Base-by-base conservation (phyloP, 2,888 invertebrate species). In the Caenorhabditis angaria region DNA sequence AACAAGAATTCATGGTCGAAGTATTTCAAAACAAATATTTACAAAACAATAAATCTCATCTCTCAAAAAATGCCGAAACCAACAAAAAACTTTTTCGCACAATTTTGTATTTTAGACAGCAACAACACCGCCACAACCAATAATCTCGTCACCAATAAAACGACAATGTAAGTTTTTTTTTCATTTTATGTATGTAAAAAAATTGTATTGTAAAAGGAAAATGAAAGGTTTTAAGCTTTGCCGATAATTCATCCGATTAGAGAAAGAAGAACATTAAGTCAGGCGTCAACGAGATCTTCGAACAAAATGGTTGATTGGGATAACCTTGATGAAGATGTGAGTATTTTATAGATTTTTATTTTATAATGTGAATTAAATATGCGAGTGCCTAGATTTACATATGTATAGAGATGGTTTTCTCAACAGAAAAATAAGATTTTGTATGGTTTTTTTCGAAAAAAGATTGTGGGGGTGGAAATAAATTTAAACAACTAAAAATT, bases 191-290 rank as follows among this genome's bases (percentile, higher is more conserved):
- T n/a, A 41, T 12, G 41, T 18, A 6, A 41, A 14, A 10, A 14
- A 41, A 12, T 18, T 14, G 41, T 10, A 41, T 10, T 18, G 32
- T 5, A 5, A 3, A 18, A 18, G 10, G 41, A 41, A 41, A 41
- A 41, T 18, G n/a, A n/a, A n/a, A 20, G 20, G 20, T 32, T 51
- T 51, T 27, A 50, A 70, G 69, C 69, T 14, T 61, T 70, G 20
- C 69, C 69, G 14, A 65, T 70, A 27, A 70, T 70, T 32, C 69
- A 70, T 57, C 69, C 69, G 1, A 65, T 70, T 32, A 64, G 69
- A 14, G 69, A 65, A 20, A 55, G 69, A 14, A 70, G 61, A 32
- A 27, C 51, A 8, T n/a, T 35, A 53, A 50, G 14, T 29, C 61
- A n/a, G 29, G 48, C 1, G 41, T n/a, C 1, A 55, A 55, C 18